Base-by-base conservation (phyloP, 2,888 invertebrate species). In the Venustoraphidia nigricollis region DNA sequence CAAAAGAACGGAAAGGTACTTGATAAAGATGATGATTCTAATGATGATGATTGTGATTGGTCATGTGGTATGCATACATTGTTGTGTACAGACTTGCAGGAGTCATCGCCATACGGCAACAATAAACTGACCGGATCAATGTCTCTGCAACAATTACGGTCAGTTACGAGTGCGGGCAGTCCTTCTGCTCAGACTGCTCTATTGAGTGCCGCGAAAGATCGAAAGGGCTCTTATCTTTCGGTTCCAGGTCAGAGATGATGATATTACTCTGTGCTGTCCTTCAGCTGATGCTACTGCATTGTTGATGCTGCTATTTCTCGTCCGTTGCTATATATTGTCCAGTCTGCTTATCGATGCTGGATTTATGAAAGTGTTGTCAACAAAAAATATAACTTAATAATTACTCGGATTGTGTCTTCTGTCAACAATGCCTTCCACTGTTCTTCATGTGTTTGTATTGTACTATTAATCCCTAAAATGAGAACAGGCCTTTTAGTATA, bases 141-240 rank as follows among this genome's bases (percentile, higher is more conserved):
- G 42, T 49, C 47, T 45, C 34, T 47, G 27, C 42, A 43, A n/a
- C 47, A 47, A 34, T 27, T 43, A 43, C 42, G 43, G 14, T n/a
- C 42, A 13, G 36, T 17, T 46, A 36, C 14, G 27, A 14, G 41
- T 9, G 17, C 45, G 14, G 46, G 40, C 10, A 42, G 36, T 43
- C 47, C 47, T 9, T 47, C 47, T 11, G 47, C 42, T 34, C 47
- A 47, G 34, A 47, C 47, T n/a, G 47, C 47, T 34, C 11, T 47
- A 27, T 41, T 46, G 35, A 27, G 62, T 62, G 64, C 66, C 53
- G 60, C 66, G 47, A 66, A 66, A 62, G 71, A 68, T 60, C 66
- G 67, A 58, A 73, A 73, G 64, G 74, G 73, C 60, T 71, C 71
- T 53, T 73, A 73, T 64, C 66, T 72, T 58, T 68, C 73, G 56